phyloP scores from a whole-genome alignment of 2,888 invertebrate species.

The Sylvicola cinctus region DNA sequence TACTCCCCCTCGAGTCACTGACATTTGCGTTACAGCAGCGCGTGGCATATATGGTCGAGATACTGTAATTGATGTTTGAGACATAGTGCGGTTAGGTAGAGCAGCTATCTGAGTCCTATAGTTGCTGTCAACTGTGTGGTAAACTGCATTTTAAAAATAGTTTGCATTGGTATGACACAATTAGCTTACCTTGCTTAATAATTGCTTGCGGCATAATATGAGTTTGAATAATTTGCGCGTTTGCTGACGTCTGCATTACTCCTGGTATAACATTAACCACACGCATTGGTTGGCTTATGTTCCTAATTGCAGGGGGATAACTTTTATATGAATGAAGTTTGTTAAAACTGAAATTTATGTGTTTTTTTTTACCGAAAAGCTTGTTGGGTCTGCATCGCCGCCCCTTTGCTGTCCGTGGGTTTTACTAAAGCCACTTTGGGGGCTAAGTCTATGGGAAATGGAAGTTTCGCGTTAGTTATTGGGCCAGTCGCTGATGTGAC shows the following conservation, averaged over 20 bases:
- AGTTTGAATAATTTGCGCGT: slow-evolving; percentile 23
- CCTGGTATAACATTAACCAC: slow-evolving; percentile 6
- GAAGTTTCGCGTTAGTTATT: slow-evolving; percentile 1
- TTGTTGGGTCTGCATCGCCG: slow-evolving; percentile 5
- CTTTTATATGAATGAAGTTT: too few relatives aligned
- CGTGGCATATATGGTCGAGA: slow-evolving; percentile 22
- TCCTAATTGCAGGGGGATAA: too few relatives aligned
- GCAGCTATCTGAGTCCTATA: slow-evolving; percentile 23
- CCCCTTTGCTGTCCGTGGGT: slow-evolving; percentile 21
- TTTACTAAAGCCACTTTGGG: slow-evolving; percentile 29
- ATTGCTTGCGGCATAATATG: slow-evolving; percentile 29
- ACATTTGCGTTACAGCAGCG: slow-evolving; percentile 8
- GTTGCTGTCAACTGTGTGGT: slow-evolving; percentile 6
- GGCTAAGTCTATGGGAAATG: slow-evolving; percentile 26
- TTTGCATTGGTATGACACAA: background rate
- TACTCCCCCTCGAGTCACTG: too few relatives aligned
- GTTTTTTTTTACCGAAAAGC: slow-evolving; percentile 4
- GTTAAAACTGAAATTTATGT: too few relatives aligned
- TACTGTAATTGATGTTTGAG: slow-evolving; percentile 25
- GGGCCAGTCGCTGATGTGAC: too few relatives aligned
- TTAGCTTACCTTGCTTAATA: slow-evolving; percentile 27
- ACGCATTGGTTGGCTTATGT: slow-evolving; percentile 5
- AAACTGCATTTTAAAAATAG: slow-evolving; percentile 2
- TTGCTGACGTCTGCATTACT: slow-evolving; percentile 13
- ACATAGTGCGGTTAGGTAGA: slow-evolving; percentile 22